phyloP scores from a whole-genome alignment of 2,113 vertebrate species.

The Glareola pratincola region DNA sequence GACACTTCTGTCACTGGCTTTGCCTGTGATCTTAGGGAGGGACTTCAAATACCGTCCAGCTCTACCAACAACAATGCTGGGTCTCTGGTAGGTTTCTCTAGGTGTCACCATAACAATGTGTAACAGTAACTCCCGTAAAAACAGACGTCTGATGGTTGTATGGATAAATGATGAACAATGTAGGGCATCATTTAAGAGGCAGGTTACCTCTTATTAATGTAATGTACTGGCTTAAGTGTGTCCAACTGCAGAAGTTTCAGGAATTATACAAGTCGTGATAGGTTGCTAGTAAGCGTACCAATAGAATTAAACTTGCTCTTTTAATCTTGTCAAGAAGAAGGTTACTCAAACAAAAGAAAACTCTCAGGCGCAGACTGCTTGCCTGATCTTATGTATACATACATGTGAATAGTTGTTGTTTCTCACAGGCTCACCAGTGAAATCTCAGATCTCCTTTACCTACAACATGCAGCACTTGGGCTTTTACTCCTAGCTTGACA shows the following conservation, averaged over 20 bases:
- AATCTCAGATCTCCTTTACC: not conserved
- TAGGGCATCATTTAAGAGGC: not conserved
- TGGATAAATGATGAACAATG: not conserved
- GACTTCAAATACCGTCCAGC: not conserved
- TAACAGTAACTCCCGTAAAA: not conserved
- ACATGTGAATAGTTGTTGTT: not conserved
- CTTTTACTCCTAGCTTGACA: not conserved
- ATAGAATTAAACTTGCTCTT: not conserved
- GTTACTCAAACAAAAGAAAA: not conserved
- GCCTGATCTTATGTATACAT: not conserved
- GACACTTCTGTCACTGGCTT: not conserved
- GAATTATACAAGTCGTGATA: not conserved
- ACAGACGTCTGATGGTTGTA: not conserved
- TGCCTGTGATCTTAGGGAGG: not conserved
- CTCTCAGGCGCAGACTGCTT: not conserved
- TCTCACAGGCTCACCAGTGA: not conserved
- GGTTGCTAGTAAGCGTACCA: not conserved
- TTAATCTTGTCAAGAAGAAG: not conserved
- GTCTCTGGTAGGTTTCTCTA: conserved; percentile 6
- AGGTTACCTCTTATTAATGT: not conserved
- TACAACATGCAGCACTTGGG: not conserved
- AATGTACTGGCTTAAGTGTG: not conserved
- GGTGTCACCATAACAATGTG: conserved; percentile 9
- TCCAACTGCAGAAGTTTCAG: not conserved
- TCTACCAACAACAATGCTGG: not conserved